These are phyloP conservation scores for Uria aalge DNA, from an alignment of 2,113 vertebrate species.

Conservation along the genomic window DNA sequence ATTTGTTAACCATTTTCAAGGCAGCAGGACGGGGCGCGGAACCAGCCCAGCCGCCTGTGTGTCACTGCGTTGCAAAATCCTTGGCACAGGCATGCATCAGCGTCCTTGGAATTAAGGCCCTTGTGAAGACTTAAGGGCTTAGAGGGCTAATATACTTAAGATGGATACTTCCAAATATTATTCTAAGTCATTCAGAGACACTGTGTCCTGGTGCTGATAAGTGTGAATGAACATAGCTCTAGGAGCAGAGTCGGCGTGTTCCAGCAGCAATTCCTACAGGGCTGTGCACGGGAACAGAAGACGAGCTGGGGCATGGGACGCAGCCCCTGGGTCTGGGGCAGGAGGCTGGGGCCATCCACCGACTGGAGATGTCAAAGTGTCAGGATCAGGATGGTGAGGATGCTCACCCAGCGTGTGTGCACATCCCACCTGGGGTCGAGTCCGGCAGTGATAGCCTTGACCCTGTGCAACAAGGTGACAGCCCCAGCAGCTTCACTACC, in stretches of 20 bases:
- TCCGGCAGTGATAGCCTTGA: background rate
- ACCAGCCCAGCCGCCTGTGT: background rate
- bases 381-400: background rate
- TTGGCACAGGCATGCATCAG: background rate
- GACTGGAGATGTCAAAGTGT: background rate
- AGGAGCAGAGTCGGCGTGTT: background rate
- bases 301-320: background rate
- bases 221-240: conserved; percentile 29
- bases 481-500: background rate
- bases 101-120: conserved; percentile 42
- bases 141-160: conserved; percentile 43
- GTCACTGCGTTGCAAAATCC: conserved; percentile 51
- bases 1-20: conserved; percentile 59
- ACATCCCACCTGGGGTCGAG: background rate
- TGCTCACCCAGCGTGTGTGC: background rate
- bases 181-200: conserved; percentile 57
- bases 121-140: conserved; percentile 60
- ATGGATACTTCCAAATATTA: conserved; percentile 57
- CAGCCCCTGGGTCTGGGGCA: background rate
- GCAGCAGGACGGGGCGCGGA: background rate
- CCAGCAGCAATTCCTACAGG: background rate
- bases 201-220: background rate
- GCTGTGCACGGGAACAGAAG: background rate
- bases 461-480: accelerated
- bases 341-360: background rate